Evolutionary conservation across 2,888 invertebrate genomes (phyloP).

Genomic region (Cerastis leucographa): DNA sequence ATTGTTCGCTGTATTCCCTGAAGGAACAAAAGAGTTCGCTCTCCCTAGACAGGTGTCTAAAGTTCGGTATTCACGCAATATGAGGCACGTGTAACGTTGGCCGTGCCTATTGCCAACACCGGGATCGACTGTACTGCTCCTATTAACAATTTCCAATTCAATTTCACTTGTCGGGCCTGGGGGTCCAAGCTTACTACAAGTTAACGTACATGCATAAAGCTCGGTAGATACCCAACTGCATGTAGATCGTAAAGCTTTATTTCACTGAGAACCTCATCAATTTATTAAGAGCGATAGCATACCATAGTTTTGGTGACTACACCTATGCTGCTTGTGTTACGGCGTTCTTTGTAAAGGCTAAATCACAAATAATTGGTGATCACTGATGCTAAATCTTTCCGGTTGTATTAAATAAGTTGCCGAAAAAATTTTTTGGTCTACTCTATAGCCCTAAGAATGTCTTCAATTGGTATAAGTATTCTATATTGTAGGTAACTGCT

Average conservation of each 20-base stretch:
- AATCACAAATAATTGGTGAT: neutral
- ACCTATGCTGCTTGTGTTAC: neutral
- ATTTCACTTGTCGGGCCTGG: neutral
- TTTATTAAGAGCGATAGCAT: neutral
- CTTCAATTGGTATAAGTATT: neutral
- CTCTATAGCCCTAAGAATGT: neutral
- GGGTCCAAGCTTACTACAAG: neutral
- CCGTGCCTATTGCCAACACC: conserved; percentile 3
- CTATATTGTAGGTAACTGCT: neutral
- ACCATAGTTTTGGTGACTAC: neutral
- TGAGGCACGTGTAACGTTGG: neutral
- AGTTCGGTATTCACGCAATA: conserved; percentile 3
- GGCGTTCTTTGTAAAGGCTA: neutral
- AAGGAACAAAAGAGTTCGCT: neutral
- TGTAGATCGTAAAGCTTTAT: neutral
- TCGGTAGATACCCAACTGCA: neutral
- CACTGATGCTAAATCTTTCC: neutral
- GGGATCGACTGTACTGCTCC: neutral
- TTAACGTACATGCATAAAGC: neutral
- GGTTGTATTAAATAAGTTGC: neutral
- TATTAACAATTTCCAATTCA: conserved; percentile 17
- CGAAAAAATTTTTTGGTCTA: neutral
- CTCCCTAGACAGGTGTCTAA: neutral
- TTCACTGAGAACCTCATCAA: neutral
- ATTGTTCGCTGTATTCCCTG: conserved; percentile 5